These are phyloP conservation scores for Brachionus sp. DNA, from an alignment of 1,140 invertebrate genomes.

Conservation along the genomic window DNA sequence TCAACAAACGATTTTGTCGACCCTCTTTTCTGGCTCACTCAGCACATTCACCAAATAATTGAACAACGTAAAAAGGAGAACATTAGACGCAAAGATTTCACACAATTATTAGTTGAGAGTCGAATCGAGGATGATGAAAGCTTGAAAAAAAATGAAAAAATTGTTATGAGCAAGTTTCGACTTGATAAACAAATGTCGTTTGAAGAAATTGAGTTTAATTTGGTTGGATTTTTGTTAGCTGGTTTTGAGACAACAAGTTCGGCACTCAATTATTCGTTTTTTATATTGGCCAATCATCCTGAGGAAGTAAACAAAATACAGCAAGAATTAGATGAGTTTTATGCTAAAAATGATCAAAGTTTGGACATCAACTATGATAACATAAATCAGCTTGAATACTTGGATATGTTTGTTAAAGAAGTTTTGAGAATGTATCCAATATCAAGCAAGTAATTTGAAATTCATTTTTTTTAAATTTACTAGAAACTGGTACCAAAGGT, in stretches of 20 bases:
- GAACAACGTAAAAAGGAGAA: conserved; percentile 9
- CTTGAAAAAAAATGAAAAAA: background rate
- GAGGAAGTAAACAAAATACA: conserved; percentile 60
- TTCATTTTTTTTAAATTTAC: too few species aligned
- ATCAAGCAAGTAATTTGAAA: conserved; percentile 42
- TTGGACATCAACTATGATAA: background rate
- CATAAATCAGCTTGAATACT: background rate
- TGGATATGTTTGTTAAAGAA: conserved; percentile 42
- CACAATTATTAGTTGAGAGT: conserved; percentile 14
- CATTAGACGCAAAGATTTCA: conserved; percentile 15
- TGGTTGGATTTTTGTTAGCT: conserved; percentile 54
- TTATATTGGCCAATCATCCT: conserved; percentile 60
- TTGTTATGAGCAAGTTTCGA: conserved; percentile 14
- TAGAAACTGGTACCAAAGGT: too few species aligned
- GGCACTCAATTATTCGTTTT: conserved; percentile 59
- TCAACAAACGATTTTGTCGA: conserved; percentile 1
- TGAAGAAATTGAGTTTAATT: conserved; percentile 52
- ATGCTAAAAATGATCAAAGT: background rate
- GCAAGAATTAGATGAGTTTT: conserved; percentile 52
- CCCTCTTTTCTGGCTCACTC: conserved; percentile 33
- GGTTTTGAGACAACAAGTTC: conserved; percentile 61
- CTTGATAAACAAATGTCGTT: conserved; percentile 33
- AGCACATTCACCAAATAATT: conserved; percentile 24
- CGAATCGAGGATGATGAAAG: background rate
- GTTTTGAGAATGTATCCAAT: conserved; percentile 24